A percentile compares a stretch with the other conserved stretches of the same genome.
Conservation (phyloP, 2,797 vertebrate genomes). For the Eulemur mongoz region DNA sequence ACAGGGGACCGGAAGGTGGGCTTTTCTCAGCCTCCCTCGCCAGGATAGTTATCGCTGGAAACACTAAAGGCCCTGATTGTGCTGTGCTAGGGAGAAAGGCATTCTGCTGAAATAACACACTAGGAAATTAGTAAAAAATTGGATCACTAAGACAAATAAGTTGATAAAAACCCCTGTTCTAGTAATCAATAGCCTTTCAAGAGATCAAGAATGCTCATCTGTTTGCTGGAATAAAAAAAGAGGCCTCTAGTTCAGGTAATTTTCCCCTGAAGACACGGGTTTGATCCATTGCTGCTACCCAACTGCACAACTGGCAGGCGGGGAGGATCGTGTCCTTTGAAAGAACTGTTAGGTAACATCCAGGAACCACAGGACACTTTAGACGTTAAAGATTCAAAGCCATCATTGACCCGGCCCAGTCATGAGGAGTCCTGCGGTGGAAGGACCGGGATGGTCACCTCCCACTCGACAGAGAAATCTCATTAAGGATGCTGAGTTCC, state of each 20-base stretch:
- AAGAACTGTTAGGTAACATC: background rate
- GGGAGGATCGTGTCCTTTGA: background rate
- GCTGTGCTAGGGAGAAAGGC: background rate
- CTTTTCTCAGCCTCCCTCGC: background rate
- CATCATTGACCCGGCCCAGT: background rate
- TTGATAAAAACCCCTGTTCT: background rate
- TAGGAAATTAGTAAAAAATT: background rate
- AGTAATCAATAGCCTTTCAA: background rate
- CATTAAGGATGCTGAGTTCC: too few species aligned
- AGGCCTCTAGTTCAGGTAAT: background rate
- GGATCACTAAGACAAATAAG: background rate
- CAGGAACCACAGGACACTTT: background rate
- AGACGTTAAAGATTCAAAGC: background rate
- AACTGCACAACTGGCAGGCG: background rate
- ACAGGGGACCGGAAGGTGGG: accelerated
- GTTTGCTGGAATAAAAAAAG: background rate
- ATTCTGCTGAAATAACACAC: background rate
- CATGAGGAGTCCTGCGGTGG: background rate
- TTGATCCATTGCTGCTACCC: background rate
- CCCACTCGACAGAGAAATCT: background rate
- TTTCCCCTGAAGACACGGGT: background rate
- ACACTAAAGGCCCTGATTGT: background rate
- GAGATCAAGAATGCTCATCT: background rate
- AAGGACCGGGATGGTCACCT: background rate
- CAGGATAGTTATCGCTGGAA: background rate